Evolutionary conservation across 2,797 vertebrate species (phyloP).

Genomic region (Melanotaenia boesemani): DNA sequence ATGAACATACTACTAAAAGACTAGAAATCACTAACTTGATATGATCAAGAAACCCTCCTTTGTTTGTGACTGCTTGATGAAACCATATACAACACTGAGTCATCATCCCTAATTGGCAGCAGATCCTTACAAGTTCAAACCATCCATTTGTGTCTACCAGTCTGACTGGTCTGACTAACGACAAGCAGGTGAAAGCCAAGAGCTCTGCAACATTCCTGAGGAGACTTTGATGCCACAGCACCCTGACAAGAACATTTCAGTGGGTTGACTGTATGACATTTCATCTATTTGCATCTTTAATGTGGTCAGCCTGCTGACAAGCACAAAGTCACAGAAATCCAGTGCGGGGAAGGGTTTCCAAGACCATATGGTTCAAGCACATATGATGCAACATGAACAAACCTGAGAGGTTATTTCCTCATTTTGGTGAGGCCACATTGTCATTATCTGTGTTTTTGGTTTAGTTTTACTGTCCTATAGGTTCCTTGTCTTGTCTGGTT

Average conservation of each 20-base stretch:
- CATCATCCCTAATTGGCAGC: conserved; percentile 51
- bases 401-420: not conserved
- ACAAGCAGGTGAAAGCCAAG: conserved; percentile 52
- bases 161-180: conserved; percentile 33
- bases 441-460: too few relatives aligned
- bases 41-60: conserved; percentile 26
- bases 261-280: conserved; percentile 38
- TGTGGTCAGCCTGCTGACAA: conserved; percentile 35
- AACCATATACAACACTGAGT: conserved; percentile 53
- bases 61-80: conserved; percentile 22
- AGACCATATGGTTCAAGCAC: conserved; percentile 15
- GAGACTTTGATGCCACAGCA: conserved; percentile 49
- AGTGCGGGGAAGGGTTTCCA: not conserved
- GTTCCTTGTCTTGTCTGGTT: too few relatives aligned
- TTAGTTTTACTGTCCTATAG: too few relatives aligned
- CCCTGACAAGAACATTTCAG: conserved; percentile 50
- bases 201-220: conserved; percentile 54
- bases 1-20: not conserved
- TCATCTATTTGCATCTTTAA: conserved; percentile 54
- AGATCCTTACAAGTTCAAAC: conserved; percentile 49
- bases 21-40: not conserved
- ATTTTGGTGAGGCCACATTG: not conserved
- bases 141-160: conserved; percentile 24
- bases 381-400: conserved; percentile 23
- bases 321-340: conserved; percentile 47